phyloP scores from a whole-genome alignment of 2,888 invertebrate species.

The Halictus quadricinctus region DNA sequence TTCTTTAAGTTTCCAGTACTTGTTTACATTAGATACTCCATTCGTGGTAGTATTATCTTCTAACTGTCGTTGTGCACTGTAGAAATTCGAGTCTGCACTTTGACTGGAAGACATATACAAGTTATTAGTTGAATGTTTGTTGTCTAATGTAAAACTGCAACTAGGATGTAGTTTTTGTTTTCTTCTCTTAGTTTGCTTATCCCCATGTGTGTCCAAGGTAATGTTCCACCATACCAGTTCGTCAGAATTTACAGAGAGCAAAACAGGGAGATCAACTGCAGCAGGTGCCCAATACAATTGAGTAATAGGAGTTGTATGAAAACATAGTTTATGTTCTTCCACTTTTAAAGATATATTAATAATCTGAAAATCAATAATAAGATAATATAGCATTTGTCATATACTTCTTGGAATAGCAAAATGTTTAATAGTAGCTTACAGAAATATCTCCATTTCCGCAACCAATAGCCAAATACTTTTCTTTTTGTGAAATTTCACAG shows the following conservation, averaged over 20 bases:
- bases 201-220: constrained; percentile 55
- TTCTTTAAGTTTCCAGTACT: constrained; percentile 75
- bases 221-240: constrained; percentile 80
- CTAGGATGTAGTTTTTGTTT: constrained; percentile 74
- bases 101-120: constrained; percentile 59
- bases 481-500: constrained; percentile 83
- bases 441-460: constrained; percentile 86
- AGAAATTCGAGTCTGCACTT: constrained; percentile 56
- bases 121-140: constrained; percentile 60
- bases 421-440: constrained; percentile 81
- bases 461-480: constrained; percentile 86
- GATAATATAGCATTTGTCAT: background rate
- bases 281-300: constrained; percentile 78
- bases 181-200: constrained; percentile 65
- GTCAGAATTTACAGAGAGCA: constrained; percentile 76
- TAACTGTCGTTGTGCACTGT: constrained; percentile 16
- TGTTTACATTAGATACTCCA: constrained; percentile 21
- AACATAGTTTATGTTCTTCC: constrained; percentile 67
- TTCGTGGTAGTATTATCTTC: constrained; percentile 22
- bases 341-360: constrained; percentile 64
- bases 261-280: constrained; percentile 69
- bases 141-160: constrained; percentile 57
- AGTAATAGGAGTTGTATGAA: constrained; percentile 73
- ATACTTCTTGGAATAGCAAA: background rate
- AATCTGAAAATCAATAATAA: constrained; percentile 67